Conservation (phyloP, 2,797 vertebrate species). For the Valencia hispanica region DNA sequence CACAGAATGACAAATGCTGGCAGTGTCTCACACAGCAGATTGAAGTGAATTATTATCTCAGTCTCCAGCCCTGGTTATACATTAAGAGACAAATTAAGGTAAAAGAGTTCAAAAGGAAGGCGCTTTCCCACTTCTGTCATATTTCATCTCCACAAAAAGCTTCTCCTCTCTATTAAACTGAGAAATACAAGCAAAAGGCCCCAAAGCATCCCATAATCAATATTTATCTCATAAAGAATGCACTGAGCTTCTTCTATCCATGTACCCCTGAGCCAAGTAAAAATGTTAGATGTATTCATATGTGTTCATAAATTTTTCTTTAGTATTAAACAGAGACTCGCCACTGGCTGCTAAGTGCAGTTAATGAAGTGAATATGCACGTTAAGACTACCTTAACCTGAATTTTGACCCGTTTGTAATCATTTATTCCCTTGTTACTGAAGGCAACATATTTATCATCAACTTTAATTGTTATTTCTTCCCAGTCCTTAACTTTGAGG, state of each 20-base stretch:
- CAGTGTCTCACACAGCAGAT: slow-evolving; percentile 29
- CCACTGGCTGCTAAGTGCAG: slow-evolving; percentile 12
- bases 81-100: slow-evolving; percentile 50
- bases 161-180: slow-evolving; percentile 31
- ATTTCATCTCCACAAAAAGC: slow-evolving; percentile 36
- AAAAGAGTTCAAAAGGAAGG: slow-evolving; percentile 18
- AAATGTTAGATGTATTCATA: slow-evolving; percentile 30
- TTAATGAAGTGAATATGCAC: slow-evolving; percentile 22
- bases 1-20: slow-evolving; percentile 29
- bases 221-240: slow-evolving; percentile 42
- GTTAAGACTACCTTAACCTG: not conserved
- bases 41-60: slow-evolving; percentile 49
- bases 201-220: slow-evolving; percentile 37
- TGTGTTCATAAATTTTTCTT: not conserved
- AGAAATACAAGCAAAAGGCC: slow-evolving; percentile 35
- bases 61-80: slow-evolving; percentile 18
- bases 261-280: slow-evolving; percentile 17
- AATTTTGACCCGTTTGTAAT: slow-evolving; percentile 7
- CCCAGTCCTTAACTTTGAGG: not conserved
- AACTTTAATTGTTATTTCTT: not conserved
- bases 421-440: not conserved
- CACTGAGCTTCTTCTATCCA: slow-evolving; percentile 13
- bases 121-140: slow-evolving; percentile 19
- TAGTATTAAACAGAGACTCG: slow-evolving; percentile 12
- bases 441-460: not conserved